Percentiles rank a stretch among this genome's conserved stretches.
Conservation (phyloP, 1,140 invertebrate species). For the Drosophila athabasca region DNA sequence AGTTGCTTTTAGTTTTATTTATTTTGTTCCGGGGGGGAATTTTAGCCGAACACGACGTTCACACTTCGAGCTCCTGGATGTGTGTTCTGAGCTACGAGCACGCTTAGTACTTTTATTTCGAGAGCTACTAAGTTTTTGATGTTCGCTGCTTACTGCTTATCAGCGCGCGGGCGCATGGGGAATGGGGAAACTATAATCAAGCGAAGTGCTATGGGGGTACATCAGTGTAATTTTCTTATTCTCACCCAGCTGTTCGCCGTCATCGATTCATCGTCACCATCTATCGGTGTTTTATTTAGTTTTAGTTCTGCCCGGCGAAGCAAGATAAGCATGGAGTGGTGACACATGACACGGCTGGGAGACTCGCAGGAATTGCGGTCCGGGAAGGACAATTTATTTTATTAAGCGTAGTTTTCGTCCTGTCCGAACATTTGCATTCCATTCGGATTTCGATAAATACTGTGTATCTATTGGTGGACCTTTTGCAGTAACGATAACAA, state of each 20-base stretch:
- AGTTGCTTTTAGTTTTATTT: constrained; percentile 23
- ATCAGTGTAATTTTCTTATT: too few species aligned
- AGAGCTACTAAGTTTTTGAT: constrained; percentile 58
- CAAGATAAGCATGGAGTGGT: too few species aligned
- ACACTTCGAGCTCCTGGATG: constrained; percentile 46
- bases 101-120: constrained; percentile 59
- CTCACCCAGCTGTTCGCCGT: too few species aligned
- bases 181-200: constrained; percentile 11
- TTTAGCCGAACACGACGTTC: constrained; percentile 50
- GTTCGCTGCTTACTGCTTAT: constrained; percentile 13
- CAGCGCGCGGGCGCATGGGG: constrained; percentile 40
- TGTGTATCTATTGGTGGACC: background rate
- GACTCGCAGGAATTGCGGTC: too few species aligned
- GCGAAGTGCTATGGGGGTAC: background rate
- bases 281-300: too few species aligned
- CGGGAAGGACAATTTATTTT: too few species aligned
- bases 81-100: constrained; percentile 43
- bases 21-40: constrained; percentile 19
- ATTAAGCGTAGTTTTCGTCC: too few species aligned
- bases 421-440: too few species aligned
- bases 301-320: too few species aligned
- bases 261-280: too few species aligned
- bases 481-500: background rate
- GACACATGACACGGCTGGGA: too few species aligned
- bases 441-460: background rate